Base-by-base conservation (phyloP, 2,888 invertebrate species). In the Drosophila bunnanda region DNA sequence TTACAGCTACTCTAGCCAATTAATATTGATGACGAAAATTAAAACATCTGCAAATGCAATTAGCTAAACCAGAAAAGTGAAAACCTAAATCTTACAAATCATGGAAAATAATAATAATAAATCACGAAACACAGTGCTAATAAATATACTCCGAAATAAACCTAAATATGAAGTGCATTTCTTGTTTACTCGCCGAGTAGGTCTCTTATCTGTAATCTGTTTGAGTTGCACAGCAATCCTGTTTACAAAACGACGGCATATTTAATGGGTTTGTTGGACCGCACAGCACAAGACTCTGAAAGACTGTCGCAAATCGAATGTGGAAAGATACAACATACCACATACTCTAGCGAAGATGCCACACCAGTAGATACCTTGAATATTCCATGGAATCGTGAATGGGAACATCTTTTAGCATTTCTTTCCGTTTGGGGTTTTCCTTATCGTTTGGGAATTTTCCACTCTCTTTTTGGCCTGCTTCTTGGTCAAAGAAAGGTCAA, bases 61-160 rank as follows among this genome's bases (percentile, higher is more conserved):
- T 46, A 54, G 52, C 48, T 32, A 52, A 67, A 38, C 55, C 38
- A 41, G 20, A 41, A 30, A 69, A 70, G 20, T 9, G 39, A 57
- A 54, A 43, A 57, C 20, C 39, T 10, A 53, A 72, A 55, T 58
- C 52, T 65, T 65, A 50, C 50, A 17, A 73, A 66, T 65, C 60
- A 66, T 73, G 59, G 66, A 74, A 74, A 57, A 66, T 66, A 74
- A 66, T 43, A 73, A 57, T 61, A 74, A 66, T 57, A 73, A 57
- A 39, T 38, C 56, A 57, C 36, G n/a, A 50, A 62, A 39, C 50
- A 55, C 53, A 53, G 60, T 55, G 56, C 75, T 67, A 75, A 67
- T 75, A 60, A 75, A 75, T 75, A 72, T 72, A 72, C 65, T 73
- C 72, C 54, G 32, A 72, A 72, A 76, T 77, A 82, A 74, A 77